These are phyloP conservation scores for Triplophysa siluroides DNA, from an alignment of 2,113 vertebrate species.

Conservation along the genomic window DNA sequence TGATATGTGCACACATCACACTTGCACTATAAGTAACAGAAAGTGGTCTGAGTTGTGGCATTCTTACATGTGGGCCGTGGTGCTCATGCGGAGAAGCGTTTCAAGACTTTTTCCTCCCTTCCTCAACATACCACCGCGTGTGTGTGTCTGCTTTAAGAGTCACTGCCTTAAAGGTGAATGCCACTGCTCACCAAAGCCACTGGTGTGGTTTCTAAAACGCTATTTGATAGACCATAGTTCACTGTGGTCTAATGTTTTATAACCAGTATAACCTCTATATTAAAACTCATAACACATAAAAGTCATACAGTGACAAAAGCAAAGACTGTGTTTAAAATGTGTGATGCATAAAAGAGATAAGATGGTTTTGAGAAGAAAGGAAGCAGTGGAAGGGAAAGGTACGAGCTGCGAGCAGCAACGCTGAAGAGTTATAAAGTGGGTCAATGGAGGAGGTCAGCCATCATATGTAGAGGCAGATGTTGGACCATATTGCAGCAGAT, in stretches of 20 bases:
- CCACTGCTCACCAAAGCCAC: neutral
- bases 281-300: neutral
- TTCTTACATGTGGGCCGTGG: neutral
- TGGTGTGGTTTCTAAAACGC: neutral
- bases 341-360: neutral
- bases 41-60: too few relatives aligned
- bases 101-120: neutral
- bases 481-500: slow-evolving; percentile 89
- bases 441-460: slow-evolving; percentile 80
- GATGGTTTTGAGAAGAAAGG: neutral
- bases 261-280: slow-evolving; percentile 3
- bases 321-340: neutral
- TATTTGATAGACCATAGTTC: neutral
- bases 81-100: neutral
- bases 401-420: slow-evolving; percentile 57
- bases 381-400: neutral
- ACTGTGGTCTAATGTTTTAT: neutral
- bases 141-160: slow-evolving; percentile 33
- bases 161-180: slow-evolving; percentile 22
- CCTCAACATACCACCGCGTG: neutral
- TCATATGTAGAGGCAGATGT: slow-evolving; percentile 94
- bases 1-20: too few relatives aligned
- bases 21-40: too few relatives aligned
- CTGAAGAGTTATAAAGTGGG: slow-evolving; percentile 81
- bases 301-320: neutral